These are phyloP conservation scores for Pseudomyrmex dendroicus DNA, from an alignment of 1,140 invertebrate species.

Conservation along the genomic window DNA sequence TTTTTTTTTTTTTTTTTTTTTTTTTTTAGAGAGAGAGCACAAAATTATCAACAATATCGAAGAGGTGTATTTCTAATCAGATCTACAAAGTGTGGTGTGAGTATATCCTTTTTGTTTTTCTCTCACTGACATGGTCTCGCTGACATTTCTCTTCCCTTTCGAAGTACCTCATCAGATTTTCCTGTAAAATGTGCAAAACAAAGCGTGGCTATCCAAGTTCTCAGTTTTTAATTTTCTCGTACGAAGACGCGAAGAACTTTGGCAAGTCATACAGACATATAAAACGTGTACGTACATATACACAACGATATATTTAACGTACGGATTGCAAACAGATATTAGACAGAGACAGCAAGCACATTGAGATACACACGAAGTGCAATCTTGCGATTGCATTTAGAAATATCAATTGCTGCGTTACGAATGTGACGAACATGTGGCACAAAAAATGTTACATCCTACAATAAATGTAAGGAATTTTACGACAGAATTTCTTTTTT, in stretches of 20 bases:
- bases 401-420: neutral
- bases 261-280: neutral
- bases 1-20: neutral
- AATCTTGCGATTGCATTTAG: neutral
- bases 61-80: constrained; percentile 40
- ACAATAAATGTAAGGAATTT: too few relatives aligned
- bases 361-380: neutral
- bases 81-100: constrained; percentile 17
- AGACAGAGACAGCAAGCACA: neutral
- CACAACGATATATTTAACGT: neutral
- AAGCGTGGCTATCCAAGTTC: neutral
- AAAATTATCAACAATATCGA: neutral
- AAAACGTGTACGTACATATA: neutral
- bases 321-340: too few relatives aligned
- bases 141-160: constrained; percentile 30
- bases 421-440: neutral
- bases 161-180: constrained; percentile 35
- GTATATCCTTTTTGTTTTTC: constrained; percentile 27
- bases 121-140: neutral
- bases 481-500: too few relatives aligned
- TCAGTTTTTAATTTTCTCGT: neutral
- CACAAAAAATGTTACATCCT: neutral
- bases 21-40: neutral
- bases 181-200: constrained; percentile 52
- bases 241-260: neutral